These are phyloP conservation scores for Bombus confusus DNA, from an alignment of 1,140 invertebrate genomes.

Conservation along the genomic window DNA sequence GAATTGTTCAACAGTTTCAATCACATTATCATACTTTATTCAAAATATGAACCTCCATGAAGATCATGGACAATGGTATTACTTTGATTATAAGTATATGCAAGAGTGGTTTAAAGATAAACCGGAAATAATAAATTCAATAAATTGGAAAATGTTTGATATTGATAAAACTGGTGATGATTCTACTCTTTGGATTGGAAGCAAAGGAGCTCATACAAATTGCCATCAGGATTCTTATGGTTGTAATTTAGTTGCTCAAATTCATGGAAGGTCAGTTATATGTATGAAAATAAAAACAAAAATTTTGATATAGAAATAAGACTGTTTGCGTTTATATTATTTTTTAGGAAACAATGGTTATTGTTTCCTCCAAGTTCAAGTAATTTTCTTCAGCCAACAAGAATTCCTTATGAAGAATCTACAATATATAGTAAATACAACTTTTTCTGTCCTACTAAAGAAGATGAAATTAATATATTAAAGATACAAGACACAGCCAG, in stretches of 20 bases:
- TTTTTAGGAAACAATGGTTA: conserved; percentile 93
- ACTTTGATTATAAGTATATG: conserved; percentile 94
- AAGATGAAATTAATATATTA: conserved; percentile 67
- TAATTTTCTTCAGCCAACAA: conserved; percentile 87
- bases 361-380: conserved; percentile 93
- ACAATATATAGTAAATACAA: conserved; percentile 95
- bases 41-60: conserved; percentile 74
- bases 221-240: conserved; percentile 98
- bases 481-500: conserved; percentile 65
- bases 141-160: conserved; percentile 90
- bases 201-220: conserved; percentile 93
- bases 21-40: conserved; percentile 87
- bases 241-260: conserved; percentile 94
- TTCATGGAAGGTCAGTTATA: conserved; percentile 88
- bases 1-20: conserved; percentile 82
- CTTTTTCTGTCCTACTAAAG: conserved; percentile 86
- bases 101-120: conserved; percentile 86
- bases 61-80: conserved; percentile 85
- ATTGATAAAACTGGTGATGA: conserved; percentile 87
- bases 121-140: conserved; percentile 85
- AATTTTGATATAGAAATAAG: not conserved
- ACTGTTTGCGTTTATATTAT: conserved; percentile 29
- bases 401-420: conserved; percentile 98
- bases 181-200: conserved; percentile 96
- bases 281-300: not conserved